Conservation (phyloP, 2,888 invertebrate genomes). For the Prenolepis imparis region DNA sequence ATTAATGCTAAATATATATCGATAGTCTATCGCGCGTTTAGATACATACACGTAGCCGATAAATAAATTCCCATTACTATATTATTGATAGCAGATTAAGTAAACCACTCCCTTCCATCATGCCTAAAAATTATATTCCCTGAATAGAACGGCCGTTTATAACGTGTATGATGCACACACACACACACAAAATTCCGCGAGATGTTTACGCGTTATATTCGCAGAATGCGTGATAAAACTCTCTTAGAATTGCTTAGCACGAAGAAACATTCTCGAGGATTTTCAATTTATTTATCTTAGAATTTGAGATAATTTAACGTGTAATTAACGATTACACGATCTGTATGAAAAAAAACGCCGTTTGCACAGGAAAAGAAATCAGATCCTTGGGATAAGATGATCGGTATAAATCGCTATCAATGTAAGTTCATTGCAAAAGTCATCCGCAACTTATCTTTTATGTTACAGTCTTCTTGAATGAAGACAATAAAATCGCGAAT, state of each 20-base stretch:
- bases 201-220: not conserved
- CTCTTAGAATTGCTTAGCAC: slow-evolving; percentile 17
- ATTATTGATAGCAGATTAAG: slow-evolving; percentile 29
- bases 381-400: slow-evolving; percentile 51
- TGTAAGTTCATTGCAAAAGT: slow-evolving; percentile 25
- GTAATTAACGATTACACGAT: slow-evolving; percentile 38
- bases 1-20: slow-evolving; percentile 19
- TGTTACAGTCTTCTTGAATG: not conserved
- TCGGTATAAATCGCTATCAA: slow-evolving; percentile 42
- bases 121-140: slow-evolving; percentile 26
- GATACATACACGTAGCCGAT: slow-evolving; percentile 43
- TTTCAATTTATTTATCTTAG: slow-evolving; percentile 47
- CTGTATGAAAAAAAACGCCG: not conserved
- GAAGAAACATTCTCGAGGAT: slow-evolving; percentile 36
- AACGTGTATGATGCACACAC: not conserved
- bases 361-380: slow-evolving; percentile 20
- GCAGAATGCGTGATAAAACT: not conserved
- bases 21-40: slow-evolving; percentile 34
- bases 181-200: not conserved
- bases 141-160: slow-evolving; percentile 19
- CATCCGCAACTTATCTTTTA: not conserved
- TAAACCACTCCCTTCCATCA: slow-evolving; percentile 33
- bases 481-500: not conserved
- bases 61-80: slow-evolving; percentile 46
- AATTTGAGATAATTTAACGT: slow-evolving; percentile 7